These are phyloP conservation scores for Luperina testacea DNA, from an alignment of 2,888 invertebrate genomes.

Conservation along the genomic window DNA sequence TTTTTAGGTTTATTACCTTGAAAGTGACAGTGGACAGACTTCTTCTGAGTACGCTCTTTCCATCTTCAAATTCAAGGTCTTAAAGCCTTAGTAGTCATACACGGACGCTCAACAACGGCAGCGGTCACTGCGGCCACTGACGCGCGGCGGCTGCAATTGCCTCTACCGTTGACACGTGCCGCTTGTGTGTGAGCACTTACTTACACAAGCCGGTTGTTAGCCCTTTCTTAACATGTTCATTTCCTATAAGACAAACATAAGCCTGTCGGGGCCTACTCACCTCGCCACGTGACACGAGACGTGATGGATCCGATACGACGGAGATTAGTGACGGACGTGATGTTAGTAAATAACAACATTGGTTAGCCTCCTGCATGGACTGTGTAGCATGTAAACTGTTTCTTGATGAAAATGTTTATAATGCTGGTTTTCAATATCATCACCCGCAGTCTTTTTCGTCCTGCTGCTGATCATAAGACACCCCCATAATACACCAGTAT, in stretches of 20 bases:
- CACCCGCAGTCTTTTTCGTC: neutral
- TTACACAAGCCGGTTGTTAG: neutral
- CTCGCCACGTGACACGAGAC: neutral
- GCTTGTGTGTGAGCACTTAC: neutral
- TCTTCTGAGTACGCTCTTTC: neutral
- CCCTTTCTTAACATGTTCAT: neutral
- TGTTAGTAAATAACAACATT: neutral
- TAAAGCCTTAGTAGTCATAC: neutral
- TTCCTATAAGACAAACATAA: neutral
- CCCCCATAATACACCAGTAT: no score
- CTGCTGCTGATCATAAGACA: neutral
- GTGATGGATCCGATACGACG: neutral
- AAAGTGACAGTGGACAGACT: neutral
- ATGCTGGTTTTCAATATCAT: neutral
- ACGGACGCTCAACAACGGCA: neutral
- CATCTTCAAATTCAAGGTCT: neutral
- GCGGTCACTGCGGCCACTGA: neutral
- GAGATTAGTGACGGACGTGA: neutral
- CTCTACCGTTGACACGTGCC: neutral
- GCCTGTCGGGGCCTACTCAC: neutral
- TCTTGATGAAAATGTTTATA: neutral
- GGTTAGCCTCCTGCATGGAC: neutral
- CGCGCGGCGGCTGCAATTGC: no score
- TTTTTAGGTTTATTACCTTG: no score
- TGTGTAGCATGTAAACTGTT: neutral